Evolutionary conservation across 2,888 invertebrate genomes (phyloP), one percentile per base, ranked within the genome.

Genomic region (Tetramorium bicarinatum): DNA sequence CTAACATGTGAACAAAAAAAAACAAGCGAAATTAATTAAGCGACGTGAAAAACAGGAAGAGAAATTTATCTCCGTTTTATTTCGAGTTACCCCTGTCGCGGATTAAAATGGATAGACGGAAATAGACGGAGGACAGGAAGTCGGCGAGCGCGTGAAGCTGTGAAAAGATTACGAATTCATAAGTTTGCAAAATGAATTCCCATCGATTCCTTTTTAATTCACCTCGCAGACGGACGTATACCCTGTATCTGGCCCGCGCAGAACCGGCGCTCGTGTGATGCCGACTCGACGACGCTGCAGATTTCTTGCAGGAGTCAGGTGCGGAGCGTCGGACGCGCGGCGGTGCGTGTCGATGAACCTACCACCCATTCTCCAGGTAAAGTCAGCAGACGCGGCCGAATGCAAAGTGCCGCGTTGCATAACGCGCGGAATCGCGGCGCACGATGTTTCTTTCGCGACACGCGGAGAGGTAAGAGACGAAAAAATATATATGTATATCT

Each of bases 331-430:
- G 77, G 41, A 52, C 85, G 85, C 54, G 67, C 3, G 29, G 75
- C n/a, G 66, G 21, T 76, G 52, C 38, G 83, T 91, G 92, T 92
- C 93, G 91, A 93, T 92, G 91, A 93, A 93, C 92, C 87, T 88
- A 85, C 54, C 85, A 81, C 62, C 86, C 84, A 88, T 91, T 38
- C 25, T 90, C 90, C 85, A 83, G 84, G 87, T 91, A 89, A 85
- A 83, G 82, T 81, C 82, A 83, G 85, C 85, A 83, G 72, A 85
- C 84, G 79, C 86, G 84, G 89, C 88, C 88, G 88, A 92, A 93
- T 91, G 91, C 89, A 91, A 92, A 92, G 85, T 88, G 88, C 88
- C 87, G 85, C 85, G 89, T 92, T 92, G 91, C 90, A 89, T 91
- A 92, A 92, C 87, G 83, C 87, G 83, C 82, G 83, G 77, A 82